Conservation (phyloP, 2,797 vertebrate genomes). For the Pangasius krempfi region DNA sequence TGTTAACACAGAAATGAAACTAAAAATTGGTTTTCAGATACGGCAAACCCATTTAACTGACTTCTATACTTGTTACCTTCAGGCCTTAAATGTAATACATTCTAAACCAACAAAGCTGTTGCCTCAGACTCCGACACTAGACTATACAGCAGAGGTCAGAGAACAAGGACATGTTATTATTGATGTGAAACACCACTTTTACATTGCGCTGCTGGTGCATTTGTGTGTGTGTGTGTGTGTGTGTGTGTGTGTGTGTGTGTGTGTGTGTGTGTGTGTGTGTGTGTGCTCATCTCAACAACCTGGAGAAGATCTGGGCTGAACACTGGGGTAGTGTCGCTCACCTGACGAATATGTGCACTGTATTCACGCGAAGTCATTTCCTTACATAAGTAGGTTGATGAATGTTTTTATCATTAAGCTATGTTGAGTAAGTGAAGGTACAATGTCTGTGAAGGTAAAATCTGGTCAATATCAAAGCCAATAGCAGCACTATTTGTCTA, state of each 20-base stretch:
- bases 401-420: not conserved
- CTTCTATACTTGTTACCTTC: slow-evolving; percentile 26
- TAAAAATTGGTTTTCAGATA: slow-evolving; percentile 27
- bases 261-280: not conserved
- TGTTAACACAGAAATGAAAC: slow-evolving; percentile 67
- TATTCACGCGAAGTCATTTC: not conserved
- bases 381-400: not conserved
- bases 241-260: not conserved
- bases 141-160: slow-evolving; percentile 30
- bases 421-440: not conserved
- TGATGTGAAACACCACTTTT: slow-evolving; percentile 25
- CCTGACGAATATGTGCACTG: not conserved
- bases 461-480: not conserved
- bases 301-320: not conserved
- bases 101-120: slow-evolving; percentile 22
- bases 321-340: not conserved
- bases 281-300: slow-evolving; percentile 7
- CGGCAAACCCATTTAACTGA: slow-evolving; percentile 21
- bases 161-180: slow-evolving; percentile 35
- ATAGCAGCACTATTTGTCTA: not conserved
- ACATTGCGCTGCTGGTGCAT: not conserved
- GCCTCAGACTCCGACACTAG: slow-evolving; percentile 3
- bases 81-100: slow-evolving; percentile 35
- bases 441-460: not conserved
- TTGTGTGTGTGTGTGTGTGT: not conserved